A percentile compares a stretch with the other conserved stretches of the same genome.
Evolutionary conservation across 2,113 vertebrate genomes (phyloP).

Genomic region (Lathamus discolor): DNA sequence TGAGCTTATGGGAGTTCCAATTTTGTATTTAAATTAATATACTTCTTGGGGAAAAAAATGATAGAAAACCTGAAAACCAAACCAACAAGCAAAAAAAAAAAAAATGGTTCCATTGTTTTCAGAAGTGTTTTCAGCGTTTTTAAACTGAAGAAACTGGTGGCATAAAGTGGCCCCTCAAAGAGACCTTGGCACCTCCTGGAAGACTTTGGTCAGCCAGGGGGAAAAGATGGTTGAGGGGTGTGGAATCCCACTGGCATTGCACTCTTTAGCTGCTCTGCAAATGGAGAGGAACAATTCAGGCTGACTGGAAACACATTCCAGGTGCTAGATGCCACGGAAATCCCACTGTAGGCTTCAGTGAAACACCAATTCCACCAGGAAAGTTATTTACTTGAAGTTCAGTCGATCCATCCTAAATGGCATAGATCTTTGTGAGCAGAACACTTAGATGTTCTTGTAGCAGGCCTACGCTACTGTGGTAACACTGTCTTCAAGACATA

Average conservation of each 20-base stretch:
- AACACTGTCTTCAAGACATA: neutral
- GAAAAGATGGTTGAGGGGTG: neutral
- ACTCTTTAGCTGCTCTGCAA: neutral
- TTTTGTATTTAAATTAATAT: neutral
- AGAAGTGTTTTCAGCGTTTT: neutral
- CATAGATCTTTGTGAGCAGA: neutral
- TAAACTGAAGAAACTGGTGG: neutral
- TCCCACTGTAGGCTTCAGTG: neutral
- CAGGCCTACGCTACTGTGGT: neutral
- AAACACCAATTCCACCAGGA: neutral
- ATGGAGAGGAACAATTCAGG: neutral
- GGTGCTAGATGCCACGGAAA: neutral
- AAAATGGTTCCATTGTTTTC: neutral
- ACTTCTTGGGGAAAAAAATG: neutral
- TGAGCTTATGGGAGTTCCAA: neutral
- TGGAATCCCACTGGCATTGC: neutral
- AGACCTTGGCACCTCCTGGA: neutral
- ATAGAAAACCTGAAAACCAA: neutral
- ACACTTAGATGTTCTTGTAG: neutral
- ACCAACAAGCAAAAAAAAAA: no score
- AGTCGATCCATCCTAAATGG: neutral
- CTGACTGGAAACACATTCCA: neutral
- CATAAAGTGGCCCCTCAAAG: neutral
- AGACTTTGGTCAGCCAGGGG: neutral
- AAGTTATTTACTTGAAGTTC: neutral